phyloP scores from a whole-genome alignment of 2,797 vertebrate genomes.

The Tragopan temminckii region DNA sequence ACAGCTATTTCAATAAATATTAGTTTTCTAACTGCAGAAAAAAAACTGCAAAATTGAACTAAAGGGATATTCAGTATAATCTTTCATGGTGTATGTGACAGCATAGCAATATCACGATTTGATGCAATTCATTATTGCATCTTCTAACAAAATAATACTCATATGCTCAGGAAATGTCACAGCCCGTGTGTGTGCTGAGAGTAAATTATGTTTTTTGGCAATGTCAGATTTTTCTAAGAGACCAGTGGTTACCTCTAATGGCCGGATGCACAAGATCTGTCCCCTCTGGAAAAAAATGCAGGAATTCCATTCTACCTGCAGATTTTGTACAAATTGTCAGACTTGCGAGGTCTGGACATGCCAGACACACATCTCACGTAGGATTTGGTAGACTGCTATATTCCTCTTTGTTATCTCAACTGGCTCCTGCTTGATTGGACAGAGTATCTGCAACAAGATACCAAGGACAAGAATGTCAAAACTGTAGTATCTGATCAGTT shows the following conservation, averaged over 20 bases:
- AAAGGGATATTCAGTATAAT: neutral
- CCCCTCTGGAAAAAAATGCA: accelerated
- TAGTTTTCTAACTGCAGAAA: neutral
- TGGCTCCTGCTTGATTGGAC: neutral
- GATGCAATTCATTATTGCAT: neutral
- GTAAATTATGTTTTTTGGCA: neutral
- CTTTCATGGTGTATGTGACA: neutral
- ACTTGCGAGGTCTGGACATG: neutral
- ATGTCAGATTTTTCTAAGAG: accelerated
- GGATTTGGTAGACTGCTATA: neutral
- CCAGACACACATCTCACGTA: neutral
- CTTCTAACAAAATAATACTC: neutral
- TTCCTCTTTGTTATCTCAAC: neutral
- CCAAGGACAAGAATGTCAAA: neutral
- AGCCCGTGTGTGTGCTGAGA: accelerated
- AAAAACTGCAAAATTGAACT: accelerated
- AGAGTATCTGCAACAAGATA: neutral
- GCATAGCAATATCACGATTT: neutral
- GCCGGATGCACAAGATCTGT: neutral
- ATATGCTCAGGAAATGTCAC: neutral
- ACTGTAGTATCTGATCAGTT: neutral
- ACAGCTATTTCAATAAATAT: neutral
- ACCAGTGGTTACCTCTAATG: accelerated
- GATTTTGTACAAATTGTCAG: neutral
- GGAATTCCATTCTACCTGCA: neutral